Evolutionary conservation across 2,797 vertebrate species (phyloP).

Genomic region (Peromyscus melanophrys): DNA sequence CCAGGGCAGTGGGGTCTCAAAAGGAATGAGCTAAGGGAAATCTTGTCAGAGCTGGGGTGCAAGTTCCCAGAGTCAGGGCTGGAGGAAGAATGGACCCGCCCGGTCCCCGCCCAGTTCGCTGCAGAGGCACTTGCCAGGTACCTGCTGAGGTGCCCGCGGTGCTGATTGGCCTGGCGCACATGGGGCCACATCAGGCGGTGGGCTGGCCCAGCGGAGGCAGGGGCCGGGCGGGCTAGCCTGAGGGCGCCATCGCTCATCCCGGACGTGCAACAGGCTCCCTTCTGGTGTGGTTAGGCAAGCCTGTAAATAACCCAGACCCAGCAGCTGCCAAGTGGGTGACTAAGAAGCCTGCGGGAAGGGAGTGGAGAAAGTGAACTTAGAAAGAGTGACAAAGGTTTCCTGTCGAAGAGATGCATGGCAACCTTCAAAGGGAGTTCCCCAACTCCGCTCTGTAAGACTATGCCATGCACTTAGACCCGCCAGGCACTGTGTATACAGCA

Average conservation of each 20-base stretch:
- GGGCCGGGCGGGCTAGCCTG: slow-evolving; percentile 37
- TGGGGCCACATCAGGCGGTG: slow-evolving; percentile 87
- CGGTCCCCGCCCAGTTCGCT: neutral
- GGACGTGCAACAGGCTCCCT: slow-evolving; percentile 11
- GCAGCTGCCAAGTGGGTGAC: slow-evolving; percentile 75
- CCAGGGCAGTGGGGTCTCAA: rapidly evolving
- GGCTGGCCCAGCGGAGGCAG: slow-evolving; percentile 56
- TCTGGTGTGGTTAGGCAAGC: slow-evolving; percentile 59
- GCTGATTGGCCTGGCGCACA: slow-evolving; percentile 80
- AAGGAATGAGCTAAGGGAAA: neutral
- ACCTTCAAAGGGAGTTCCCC: neutral
- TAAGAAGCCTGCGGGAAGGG: slow-evolving; percentile 15
- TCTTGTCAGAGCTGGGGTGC: neutral
- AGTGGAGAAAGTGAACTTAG: neutral
- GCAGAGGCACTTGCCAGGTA: slow-evolving; percentile 7
- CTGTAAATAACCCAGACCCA: slow-evolving; percentile 13
- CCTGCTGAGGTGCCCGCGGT: neutral
- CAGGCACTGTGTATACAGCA: neutral
- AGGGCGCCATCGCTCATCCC: neutral
- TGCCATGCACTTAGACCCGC: no score
- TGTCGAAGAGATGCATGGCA: neutral
- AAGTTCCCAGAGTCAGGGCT: slow-evolving; percentile 23
- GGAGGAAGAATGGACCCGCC: slow-evolving; percentile 30
- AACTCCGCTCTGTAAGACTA: neutral
- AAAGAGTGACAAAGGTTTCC: neutral